These are phyloP conservation scores for Coracopsis vasa DNA, from an alignment of 2,113 vertebrate species.

Conservation along the genomic window DNA sequence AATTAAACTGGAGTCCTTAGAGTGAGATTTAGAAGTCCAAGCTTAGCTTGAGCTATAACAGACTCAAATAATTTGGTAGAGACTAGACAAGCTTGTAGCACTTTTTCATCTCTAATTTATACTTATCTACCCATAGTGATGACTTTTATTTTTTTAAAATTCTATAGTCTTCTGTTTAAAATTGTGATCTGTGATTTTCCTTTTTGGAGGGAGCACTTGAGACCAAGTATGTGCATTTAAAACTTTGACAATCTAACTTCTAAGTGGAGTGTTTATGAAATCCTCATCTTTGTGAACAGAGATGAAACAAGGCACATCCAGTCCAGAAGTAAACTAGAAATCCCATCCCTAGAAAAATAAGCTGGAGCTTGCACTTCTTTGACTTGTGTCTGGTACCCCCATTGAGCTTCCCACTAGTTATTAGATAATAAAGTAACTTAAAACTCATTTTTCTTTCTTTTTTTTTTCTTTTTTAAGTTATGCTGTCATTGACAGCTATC, in stretches of 20 bases:
- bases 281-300: neutral
- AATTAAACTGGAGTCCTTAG: neutral
- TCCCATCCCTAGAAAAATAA: neutral
- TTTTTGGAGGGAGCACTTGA: neutral
- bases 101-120: neutral
- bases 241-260: neutral
- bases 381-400: neutral
- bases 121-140: neutral
- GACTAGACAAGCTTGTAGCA: neutral
- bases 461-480: neutral
- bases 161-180: neutral
- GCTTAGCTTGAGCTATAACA: neutral
- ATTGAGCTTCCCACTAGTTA: neutral
- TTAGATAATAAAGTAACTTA: neutral
- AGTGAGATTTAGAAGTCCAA: neutral
- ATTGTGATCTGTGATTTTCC: neutral
- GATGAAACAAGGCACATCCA: neutral
- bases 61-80: rapidly evolving
- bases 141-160: neutral
- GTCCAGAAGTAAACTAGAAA: neutral
- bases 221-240: neutral
- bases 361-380: neutral
- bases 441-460: rapidly evolving
- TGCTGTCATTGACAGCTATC: neutral
- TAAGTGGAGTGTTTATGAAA: neutral